Evolutionary conservation across 2,888 invertebrate genomes (phyloP), one percentile per base, ranked within the genome.

Genomic region (Caenorhabditis sp.): DNA sequence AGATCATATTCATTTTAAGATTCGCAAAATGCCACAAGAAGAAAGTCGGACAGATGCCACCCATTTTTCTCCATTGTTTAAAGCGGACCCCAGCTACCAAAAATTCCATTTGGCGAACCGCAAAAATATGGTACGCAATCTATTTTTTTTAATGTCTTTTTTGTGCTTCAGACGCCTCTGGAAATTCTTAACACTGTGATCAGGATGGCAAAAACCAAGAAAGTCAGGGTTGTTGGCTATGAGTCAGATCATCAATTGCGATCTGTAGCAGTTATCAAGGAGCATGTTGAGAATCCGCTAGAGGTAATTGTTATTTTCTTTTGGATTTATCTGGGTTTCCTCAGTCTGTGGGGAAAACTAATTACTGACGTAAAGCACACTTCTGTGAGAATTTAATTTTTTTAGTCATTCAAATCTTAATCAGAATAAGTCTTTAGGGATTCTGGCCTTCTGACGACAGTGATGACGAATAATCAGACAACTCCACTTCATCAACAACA

Each of bases 391-490:
- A n/a, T n/a, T n/a, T n/a, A n/a, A 13, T 15, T 44, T 44, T 4
- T 32, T 4, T 32, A 6, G 4, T 32, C 32, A 32, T 32, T 32
- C 9, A 15, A 40, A 40, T 15, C 15, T 13, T 15, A 40, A 40
- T 9, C 15, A 15, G 15, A 8, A 13, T 15, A 15, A 8, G 51
- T 51, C 24, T 51, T 24, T 15, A 51, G 51, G 51, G 51, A 51
- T 24, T 51, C 24, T 51, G 51, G 51, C 20, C 47, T 4, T 51
- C 51, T 18, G 51, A 51, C 11, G 51, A 51, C 11, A 51, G 51
- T 24, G 51, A 51, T 24, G 51, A 51, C 24, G 51, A 51, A 13
- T 24, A 8, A 24, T 24, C 50, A 5, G 24, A 24, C 5, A n/a
- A 47, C 6, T 18, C 47, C 3, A 47, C 47, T 47, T 18, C 4